Percentiles rank a stretch among this genome's conserved stretches.
These are phyloP conservation scores for Carposina sasakii DNA, from an alignment of 1,140 invertebrate species.

Conservation along the genomic window DNA sequence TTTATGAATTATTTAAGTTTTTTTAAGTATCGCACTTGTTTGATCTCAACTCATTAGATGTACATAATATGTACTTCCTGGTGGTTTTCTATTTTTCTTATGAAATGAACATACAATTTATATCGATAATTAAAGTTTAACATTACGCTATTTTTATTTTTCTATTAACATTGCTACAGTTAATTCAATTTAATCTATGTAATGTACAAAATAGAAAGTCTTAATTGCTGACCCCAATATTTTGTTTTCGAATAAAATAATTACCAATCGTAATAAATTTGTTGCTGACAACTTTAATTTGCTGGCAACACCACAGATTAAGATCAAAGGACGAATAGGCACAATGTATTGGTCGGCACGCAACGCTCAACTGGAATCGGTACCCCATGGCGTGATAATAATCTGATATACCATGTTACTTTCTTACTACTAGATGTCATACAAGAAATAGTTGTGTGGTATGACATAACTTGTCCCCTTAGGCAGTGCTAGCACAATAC, in stretches of 20 bases:
- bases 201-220: no score
- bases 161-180: no score
- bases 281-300: slow-evolving; percentile 26
- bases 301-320: slow-evolving; percentile 35
- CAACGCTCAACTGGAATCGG: slow-evolving; percentile 39
- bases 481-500: slow-evolving; percentile 44
- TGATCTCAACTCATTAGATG: no score
- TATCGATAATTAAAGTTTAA: no score
- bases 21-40: no score
- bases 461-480: slow-evolving; percentile 55
- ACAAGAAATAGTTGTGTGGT: slow-evolving; percentile 55
- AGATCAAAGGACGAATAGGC: slow-evolving; percentile 41
- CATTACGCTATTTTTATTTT: no score
- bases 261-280: background rate
- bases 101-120: no score
- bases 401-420: slow-evolving; percentile 68
- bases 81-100: no score
- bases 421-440: slow-evolving; percentile 39
- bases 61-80: no score
- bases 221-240: no score
- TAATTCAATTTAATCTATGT: no score
- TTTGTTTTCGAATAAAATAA: background rate
- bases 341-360: slow-evolving; percentile 10
- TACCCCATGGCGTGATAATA: slow-evolving; percentile 42
- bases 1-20: no score